Base-by-base conservation (phyloP, 2,888 invertebrate genomes). In the Catocala nupta region DNA sequence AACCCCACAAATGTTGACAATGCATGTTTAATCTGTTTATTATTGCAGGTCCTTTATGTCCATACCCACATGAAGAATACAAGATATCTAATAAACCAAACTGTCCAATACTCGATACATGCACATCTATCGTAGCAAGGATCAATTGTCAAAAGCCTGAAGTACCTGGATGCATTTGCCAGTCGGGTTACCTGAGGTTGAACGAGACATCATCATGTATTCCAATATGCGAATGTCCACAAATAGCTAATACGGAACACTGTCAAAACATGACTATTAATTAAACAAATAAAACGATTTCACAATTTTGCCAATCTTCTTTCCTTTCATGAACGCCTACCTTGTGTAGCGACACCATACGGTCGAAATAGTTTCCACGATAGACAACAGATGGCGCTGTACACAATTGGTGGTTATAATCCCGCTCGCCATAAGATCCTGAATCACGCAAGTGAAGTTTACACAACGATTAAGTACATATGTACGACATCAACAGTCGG, bases 131-230 rank as follows among this genome's bases (percentile, higher is more conserved):
- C 5, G 64, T 78, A 0, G 63, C 66, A 0, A 73, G 1, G 34
- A 68, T 55, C n/a, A 12, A 52, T 1, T 85, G 85, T 43, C 50
- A 59, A n/a, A 11, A 58, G n/a, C 58, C 63, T n/a, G 45, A 57
- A n/a, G 44, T 50, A 7, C 61, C 73, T 3, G 81, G 82, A 0
- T 88, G 85, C 51, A 53, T 70, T 0, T 88, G 87, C 57, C 66
- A 77, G 11, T 13, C 75, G 5, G 83, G 83, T 0, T 87, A 70
- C 58, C 50, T 80, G 1, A 75, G 86, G 60, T 12, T 57, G 4
- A 59, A 62, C 3, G 45, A 54, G 1, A 71, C 68, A 1, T 57
- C 72, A 8, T 61, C 71, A 0, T 87, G 87, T 54, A 65, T 81
- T 16, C 81, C 80, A 0, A 68, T 66, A n/a, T 73, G 78, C n/a